Evolutionary conservation across 92 coral and sea anemone species (phyloP), one percentile per base, ranked within the genome.

Genomic region (Micromussa lordhowensis): DNA sequence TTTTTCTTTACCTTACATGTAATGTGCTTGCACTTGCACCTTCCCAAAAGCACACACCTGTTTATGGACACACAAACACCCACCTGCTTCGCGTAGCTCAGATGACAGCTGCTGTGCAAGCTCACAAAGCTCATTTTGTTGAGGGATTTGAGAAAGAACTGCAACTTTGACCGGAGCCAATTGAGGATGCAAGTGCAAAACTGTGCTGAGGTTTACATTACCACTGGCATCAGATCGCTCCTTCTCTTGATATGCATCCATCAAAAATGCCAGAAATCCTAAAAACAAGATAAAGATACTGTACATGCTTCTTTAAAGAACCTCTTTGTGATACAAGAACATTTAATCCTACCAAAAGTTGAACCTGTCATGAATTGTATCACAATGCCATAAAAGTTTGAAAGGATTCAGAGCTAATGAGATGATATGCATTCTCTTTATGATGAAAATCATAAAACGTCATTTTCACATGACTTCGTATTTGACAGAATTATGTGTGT

Each of bases 51-150:
- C 51, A 44, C 51, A 44, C 51, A 44, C 22, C 61, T 55, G 17
- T 13, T 10, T 51, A 15, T 57, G 5, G 58, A 38, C 48, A 17
- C 2, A n/a, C 29, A 10, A 11, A n/a, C 30, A 83, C 89, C 53
- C 68, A 97, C 99, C 99, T 89, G 98, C 96, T 74, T 91, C 93
- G 72, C 96, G 88, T 34, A 97, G 93, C 86, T 97, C 99, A 73
- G 96, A 82, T 75, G 99, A 94, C 38, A 96, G 84, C 75, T 95
- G 98, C 29, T 79, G 92, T 64, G 98, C 95, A n/a, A 97, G 94
- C 29, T 95, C 98, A 58, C 83, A 78, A 66, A 96, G 87, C 61
- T 97, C 99, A 29, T 57, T 81, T 66, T 85, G 92, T 36, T 77
- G 86, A 55, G 88, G 80, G 66, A 58, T 54, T 69, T 93, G 88